A percentile compares a stretch with the other conserved stretches of the same genome.
These are phyloP conservation scores for Nasonovia ribisnigri DNA, from an alignment of 2,888 invertebrate species.

Conservation along the genomic window DNA sequence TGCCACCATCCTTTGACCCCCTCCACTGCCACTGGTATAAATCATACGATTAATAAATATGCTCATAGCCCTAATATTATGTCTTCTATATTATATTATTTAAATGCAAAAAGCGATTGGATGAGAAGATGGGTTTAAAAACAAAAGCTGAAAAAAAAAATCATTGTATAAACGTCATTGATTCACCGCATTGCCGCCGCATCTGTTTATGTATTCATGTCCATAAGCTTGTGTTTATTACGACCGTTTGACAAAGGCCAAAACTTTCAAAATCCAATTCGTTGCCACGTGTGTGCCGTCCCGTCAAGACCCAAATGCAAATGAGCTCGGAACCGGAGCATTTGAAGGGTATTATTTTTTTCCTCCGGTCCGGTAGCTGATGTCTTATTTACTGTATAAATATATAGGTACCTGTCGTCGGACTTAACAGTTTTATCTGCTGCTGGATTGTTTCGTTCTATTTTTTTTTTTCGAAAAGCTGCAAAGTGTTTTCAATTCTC, in stretches of 20 bases:
- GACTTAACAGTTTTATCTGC: neutral
- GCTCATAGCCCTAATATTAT: no score
- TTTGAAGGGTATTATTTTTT: conserved; percentile 6
- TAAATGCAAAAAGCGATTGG: neutral
- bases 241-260: conserved; percentile 52
- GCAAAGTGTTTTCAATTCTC: conserved; percentile 18
- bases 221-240: conserved; percentile 46
- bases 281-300: neutral
- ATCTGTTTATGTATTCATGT: conserved; percentile 51
- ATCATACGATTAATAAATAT: conserved; percentile 1
- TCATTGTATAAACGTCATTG: neutral
- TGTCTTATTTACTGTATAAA: conserved; percentile 19
- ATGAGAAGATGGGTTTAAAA: neutral
- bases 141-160: neutral
- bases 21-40: neutral
- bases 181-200: neutral
- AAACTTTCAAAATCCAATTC: conserved; percentile 59
- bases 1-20: neutral
- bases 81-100: neutral
- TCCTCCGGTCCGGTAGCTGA: neutral
- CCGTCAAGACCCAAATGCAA: conserved; percentile 35
- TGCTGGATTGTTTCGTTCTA: neutral
- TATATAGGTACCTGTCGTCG: conserved; percentile 7
- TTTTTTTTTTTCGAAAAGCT: neutral
- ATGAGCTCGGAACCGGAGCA: neutral